Base-by-base conservation (phyloP, 2,113 vertebrate species). In the Daphoenositta chrysoptera region DNA sequence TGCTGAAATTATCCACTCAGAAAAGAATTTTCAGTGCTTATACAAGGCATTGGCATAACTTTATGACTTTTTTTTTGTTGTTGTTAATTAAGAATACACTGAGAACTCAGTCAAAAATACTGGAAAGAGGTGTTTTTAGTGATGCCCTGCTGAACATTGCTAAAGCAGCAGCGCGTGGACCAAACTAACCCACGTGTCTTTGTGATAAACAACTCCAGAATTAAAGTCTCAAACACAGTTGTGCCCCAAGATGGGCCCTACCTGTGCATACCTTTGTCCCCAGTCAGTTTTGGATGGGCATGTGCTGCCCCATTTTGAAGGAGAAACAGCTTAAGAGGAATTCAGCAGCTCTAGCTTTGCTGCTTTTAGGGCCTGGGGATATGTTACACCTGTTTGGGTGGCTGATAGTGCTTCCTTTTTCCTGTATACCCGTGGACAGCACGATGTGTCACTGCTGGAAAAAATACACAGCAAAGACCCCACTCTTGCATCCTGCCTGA, bases 121-220 rank as follows among this genome's bases (percentile, higher is more conserved):
- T 16, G 14, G 11, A 50, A 71, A 64, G 35, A 44, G n/a, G 5
- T 64, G 57, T 23, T 7, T 73, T 83, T 82, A 60, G 65, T 48
- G 48, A 8, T 82, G 70, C 26, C 60, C 7, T 82, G 1, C 22
- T 57, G 22, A 40, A 28, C 16, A 24, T 37, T 88, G 22, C 27
- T 35, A 47, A 69, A 56, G 60, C 45, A 77, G 66, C n/a, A 73
- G 51, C 70, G 13, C 7, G 1, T 21, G 28, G 60, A 37, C 28
- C 57, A n/a, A 39, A 20, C 57, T 47, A 24, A 31, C 7, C 3
- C 8, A 1, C 0, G 0, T 51, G 40, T 50, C 23, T 83, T 22
- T 73, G 40, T 63, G 56, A 47, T 33, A 53, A 70, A 64, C 35
- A 81, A 37, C 60, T 78, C 15, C 45, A 71, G 53, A 40, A 75